phyloP scores from a whole-genome alignment of 23 tunicate species.

The Diplosoma virens region DNA sequence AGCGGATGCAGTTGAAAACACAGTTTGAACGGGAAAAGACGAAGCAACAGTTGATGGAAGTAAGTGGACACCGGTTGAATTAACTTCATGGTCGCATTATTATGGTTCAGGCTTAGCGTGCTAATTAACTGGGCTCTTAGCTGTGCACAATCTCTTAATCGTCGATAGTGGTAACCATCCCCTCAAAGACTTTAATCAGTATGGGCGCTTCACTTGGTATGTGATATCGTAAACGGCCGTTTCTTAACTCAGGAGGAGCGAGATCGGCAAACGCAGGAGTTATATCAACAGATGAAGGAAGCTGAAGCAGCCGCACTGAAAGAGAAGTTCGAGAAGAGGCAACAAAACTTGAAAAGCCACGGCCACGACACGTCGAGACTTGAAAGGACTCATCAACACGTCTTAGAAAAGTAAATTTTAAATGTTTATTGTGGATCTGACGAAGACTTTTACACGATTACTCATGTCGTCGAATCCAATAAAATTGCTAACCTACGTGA shows the following conservation, averaged over 20 bases:
- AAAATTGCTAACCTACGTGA: too few species aligned
- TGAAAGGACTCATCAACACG: constrained; percentile 54
- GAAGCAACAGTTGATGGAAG: constrained; percentile 62
- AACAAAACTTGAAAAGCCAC: constrained; percentile 41
- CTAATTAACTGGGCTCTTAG: too few species aligned
- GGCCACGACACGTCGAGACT: constrained; percentile 94
- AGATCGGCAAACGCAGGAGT: constrained; percentile 64
- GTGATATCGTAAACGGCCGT: too few species aligned
- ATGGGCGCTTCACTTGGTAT: too few species aligned
- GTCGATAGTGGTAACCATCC: too few species aligned
- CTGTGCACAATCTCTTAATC: too few species aligned
- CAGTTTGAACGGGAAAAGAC: constrained; percentile 71
- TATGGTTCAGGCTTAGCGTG: too few species aligned
- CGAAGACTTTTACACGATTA: background rate
- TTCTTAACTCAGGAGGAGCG: constrained; percentile 63
- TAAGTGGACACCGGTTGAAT: too few species aligned
- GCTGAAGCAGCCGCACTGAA: constrained; percentile 77
- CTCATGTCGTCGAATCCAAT: too few species aligned
- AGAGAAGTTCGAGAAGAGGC: constrained; percentile 61
- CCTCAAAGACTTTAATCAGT: too few species aligned
- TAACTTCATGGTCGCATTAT: too few species aligned
- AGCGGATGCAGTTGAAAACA: constrained; percentile 30
- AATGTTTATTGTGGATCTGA: background rate
- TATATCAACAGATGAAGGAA: constrained; percentile 82
- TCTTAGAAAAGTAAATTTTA: background rate